phyloP scores from a whole-genome alignment of 2,113 vertebrate species.

The Sorex fumeus region DNA sequence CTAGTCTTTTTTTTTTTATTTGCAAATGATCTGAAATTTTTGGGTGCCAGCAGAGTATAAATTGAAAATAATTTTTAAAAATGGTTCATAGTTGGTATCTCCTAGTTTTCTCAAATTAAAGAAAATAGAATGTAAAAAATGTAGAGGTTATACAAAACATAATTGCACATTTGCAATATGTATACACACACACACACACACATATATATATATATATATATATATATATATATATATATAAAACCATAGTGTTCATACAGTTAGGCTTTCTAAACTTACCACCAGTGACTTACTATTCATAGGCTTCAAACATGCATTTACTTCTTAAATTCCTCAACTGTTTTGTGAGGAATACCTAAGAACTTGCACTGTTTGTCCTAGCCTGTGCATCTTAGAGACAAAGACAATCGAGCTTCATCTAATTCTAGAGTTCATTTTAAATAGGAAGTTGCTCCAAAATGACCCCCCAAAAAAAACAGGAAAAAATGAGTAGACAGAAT shows the following conservation, averaged over 20 bases:
- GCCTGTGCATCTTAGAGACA: background rate
- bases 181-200: background rate
- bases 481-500: background rate
- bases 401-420: background rate
- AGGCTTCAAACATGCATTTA: background rate
- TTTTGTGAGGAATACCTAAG: background rate
- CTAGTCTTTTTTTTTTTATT: background rate
- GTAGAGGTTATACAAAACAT: background rate
- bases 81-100: background rate
- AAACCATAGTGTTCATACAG: background rate
- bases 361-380: background rate
- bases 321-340: background rate
- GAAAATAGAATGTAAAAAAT: background rate
- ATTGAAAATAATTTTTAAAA: conserved; percentile 45
- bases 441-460: background rate
- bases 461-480: background rate
- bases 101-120: background rate
- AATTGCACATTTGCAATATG: background rate
- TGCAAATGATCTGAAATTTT: background rate
- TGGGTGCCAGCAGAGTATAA: background rate
- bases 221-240: background rate
- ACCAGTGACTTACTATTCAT: background rate
- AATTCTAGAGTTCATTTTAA: background rate
- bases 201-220: background rate
- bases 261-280: background rate